phyloP scores from a whole-genome alignment of 2,888 invertebrate species.

The Chesias legatella region DNA sequence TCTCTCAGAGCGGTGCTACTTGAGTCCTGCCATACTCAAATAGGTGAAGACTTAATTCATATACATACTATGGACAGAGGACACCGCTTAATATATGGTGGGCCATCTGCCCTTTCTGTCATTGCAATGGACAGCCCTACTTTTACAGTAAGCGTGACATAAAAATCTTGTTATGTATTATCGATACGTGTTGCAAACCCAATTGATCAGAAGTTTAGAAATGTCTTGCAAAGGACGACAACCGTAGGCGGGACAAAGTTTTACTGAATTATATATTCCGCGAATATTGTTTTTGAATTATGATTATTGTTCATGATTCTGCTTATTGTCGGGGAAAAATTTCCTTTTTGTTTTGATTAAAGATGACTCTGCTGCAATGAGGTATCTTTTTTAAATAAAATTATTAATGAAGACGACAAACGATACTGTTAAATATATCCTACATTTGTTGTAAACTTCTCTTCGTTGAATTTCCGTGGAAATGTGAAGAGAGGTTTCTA shows the following conservation, averaged over 20 bases:
- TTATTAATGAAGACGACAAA: too few relatives aligned
- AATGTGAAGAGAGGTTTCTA: too few relatives aligned
- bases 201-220: conserved; percentile 20
- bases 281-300: conserved; percentile 9
- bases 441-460: too few relatives aligned
- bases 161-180: conserved; percentile 10
- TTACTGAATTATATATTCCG: not conserved
- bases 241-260: conserved; percentile 6
- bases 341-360: not conserved
- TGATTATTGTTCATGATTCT: not conserved
- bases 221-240: conserved; percentile 2
- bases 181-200: conserved; percentile 14
- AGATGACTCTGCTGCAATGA: not conserved
- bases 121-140: conserved; percentile 15
- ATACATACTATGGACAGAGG: too few relatives aligned
- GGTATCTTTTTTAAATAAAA: conserved; percentile 4
- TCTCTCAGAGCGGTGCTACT: too few relatives aligned
- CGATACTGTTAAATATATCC: too few relatives aligned
- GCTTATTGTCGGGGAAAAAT: not conserved
- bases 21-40: too few relatives aligned
- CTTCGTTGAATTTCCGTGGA: too few relatives aligned
- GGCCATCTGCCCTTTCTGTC: too few relatives aligned
- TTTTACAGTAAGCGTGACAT: conserved; percentile 12
- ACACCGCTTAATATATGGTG: too few relatives aligned
- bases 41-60: too few relatives aligned